These are phyloP conservation scores for Xestobium rufovillosum DNA, from an alignment of 2,888 invertebrate genomes.

Conservation along the genomic window DNA sequence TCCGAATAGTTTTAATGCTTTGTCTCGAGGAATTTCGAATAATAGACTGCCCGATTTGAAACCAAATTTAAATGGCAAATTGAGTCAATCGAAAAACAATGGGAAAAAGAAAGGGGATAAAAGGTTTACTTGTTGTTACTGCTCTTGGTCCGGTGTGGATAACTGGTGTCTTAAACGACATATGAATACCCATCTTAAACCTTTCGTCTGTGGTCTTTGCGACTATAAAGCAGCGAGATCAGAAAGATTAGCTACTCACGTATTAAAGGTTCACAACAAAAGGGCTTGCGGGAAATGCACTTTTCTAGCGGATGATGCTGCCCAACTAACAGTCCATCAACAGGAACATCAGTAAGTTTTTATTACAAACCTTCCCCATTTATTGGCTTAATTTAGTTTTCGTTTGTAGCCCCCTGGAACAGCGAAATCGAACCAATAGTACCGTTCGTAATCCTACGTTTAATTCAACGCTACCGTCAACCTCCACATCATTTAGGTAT, in stretches of 20 bases:
- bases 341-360: conserved; percentile 67
- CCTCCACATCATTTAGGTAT: conserved; percentile 37
- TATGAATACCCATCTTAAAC: conserved; percentile 87
- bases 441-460: conserved; percentile 40
- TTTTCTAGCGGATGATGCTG: conserved; percentile 77
- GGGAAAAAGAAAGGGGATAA: conserved; percentile 43
- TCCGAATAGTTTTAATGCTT: conserved; percentile 36
- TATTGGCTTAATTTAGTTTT: too few relatives aligned
- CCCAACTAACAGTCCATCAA: conserved; percentile 71
- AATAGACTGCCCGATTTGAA: conserved; percentile 30
- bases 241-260: conserved; percentile 82
- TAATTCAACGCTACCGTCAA: too few relatives aligned
- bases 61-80: conserved; percentile 23
- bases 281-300: conserved; percentile 83
- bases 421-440: conserved; percentile 51
- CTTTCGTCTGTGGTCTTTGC: conserved; percentile 82
- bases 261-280: conserved; percentile 86
- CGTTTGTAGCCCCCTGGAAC: conserved; percentile 57
- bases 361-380: too few relatives aligned
- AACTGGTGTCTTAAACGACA: conserved; percentile 91
- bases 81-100: conserved; percentile 30
- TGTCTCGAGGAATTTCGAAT: conserved; percentile 28
- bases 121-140: conserved; percentile 71
- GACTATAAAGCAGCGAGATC: conserved; percentile 91
- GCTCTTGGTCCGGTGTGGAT: conserved; percentile 88